A percentile compares a stretch with the other conserved stretches of the same genome.
These are phyloP conservation scores for Larimichthys crocea DNA, from an alignment of 2,113 vertebrate genomes.

Conservation along the genomic window DNA sequence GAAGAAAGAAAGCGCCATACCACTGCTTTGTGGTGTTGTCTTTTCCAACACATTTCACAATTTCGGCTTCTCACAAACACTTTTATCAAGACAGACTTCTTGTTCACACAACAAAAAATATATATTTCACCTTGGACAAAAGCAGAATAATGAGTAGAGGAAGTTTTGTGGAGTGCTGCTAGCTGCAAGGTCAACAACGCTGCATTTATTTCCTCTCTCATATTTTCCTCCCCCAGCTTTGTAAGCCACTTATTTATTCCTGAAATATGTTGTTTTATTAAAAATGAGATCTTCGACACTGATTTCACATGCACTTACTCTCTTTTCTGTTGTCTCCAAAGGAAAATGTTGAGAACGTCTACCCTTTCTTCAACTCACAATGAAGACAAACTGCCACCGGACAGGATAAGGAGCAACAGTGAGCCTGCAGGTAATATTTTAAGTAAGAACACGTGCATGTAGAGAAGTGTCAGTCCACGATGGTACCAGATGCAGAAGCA, in stretches of 20 bases:
- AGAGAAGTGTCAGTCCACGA: not conserved
- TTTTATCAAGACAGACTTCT: slow-evolving; percentile 21
- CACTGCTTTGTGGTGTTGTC: slow-evolving; percentile 14
- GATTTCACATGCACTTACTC: slow-evolving; percentile 38
- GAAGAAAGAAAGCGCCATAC: slow-evolving; percentile 5
- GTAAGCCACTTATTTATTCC: slow-evolving; percentile 14
- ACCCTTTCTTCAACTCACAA: not conserved
- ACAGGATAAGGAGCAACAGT: slow-evolving; percentile 38
- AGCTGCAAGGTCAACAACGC: slow-evolving; percentile 52
- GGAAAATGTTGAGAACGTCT: slow-evolving; percentile 43
- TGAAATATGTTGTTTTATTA: not conserved
- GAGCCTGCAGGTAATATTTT: slow-evolving; percentile 64
- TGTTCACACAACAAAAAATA: slow-evolving; percentile 19
- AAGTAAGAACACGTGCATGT: slow-evolving; percentile 12
- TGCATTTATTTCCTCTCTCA: slow-evolving; percentile 6
- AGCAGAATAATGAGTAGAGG: slow-evolving; percentile 34
- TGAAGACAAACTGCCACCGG: slow-evolving; percentile 44
- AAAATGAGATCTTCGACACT: slow-evolving; percentile 2
- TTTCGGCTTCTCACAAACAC: slow-evolving; percentile 11
- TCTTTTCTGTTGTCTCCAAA: slow-evolving; percentile 61
- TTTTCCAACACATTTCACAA: slow-evolving; percentile 23
- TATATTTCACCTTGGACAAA: slow-evolving; percentile 25
- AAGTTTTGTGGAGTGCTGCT: slow-evolving; percentile 36
- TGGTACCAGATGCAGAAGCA: not conserved
- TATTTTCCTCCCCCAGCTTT: slow-evolving; percentile 9